Conservation (phyloP, 1,140 invertebrate species). For the Neuroterus valhalla region DNA sequence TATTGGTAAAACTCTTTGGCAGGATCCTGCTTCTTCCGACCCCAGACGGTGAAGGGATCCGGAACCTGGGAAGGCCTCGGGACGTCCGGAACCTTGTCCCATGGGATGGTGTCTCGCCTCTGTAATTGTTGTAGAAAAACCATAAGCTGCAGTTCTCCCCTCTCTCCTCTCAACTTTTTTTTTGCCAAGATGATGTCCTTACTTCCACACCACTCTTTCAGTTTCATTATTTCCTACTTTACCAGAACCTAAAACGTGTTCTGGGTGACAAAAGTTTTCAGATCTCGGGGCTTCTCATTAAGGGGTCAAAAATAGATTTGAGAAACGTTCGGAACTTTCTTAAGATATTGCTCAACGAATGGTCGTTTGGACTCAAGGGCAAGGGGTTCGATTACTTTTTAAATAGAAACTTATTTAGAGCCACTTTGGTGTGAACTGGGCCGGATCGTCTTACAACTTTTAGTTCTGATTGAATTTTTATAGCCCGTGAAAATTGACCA, state of each 20-base stretch:
- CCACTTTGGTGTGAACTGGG: too few relatives aligned
- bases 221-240: background rate
- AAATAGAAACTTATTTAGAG: background rate
- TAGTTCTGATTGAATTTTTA: too few relatives aligned
- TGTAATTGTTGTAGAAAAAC: conserved; percentile 75
- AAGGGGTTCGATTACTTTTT: background rate
- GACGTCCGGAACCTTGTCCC: conserved; percentile 89
- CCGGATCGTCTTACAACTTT: too few relatives aligned
- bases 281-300: conserved; percentile 3
- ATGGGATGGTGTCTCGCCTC: conserved; percentile 84
- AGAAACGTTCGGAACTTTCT: conserved; percentile 11
- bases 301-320: conserved; percentile 12
- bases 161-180: conserved; percentile 32
- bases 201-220: conserved; percentile 66
- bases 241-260: conserved; percentile 26
- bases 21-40: conserved; percentile 75
- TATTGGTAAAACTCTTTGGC: conserved; percentile 71
- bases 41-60: conserved; percentile 88
- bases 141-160: conserved; percentile 43
- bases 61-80: conserved; percentile 87
- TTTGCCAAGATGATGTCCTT: conserved; percentile 48
- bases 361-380: background rate
- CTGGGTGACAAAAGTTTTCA: conserved; percentile 3
- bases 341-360: background rate
- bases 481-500: too few relatives aligned